Percentiles rank a stretch among this genome's conserved stretches.
Conservation (phyloP, 1,140 invertebrate species). For the Orius laevigatus region DNA sequence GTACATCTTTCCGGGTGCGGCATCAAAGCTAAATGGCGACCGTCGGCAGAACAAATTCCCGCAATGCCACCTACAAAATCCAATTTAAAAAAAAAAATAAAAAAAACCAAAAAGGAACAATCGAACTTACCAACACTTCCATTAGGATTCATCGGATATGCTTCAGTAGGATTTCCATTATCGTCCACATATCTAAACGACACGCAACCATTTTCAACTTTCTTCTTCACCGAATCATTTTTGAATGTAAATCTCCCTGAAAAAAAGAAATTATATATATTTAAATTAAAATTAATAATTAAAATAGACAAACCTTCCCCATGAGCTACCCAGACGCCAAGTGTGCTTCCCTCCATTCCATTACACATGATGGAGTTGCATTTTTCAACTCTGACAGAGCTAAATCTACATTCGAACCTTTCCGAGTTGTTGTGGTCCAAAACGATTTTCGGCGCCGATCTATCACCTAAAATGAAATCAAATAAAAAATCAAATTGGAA, state of each 20-base stretch:
- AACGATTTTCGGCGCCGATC: slow-evolving; percentile 43
- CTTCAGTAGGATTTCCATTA: slow-evolving; percentile 49
- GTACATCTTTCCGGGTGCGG: slow-evolving; percentile 90
- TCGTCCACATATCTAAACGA: slow-evolving; percentile 76
- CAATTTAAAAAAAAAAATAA: neutral
- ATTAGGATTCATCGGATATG: slow-evolving; percentile 89
- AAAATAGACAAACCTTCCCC: slow-evolving; percentile 72
- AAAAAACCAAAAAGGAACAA: neutral
- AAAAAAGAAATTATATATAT: slow-evolving; percentile 12
- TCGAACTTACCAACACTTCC: slow-evolving; percentile 48
- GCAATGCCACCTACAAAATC: slow-evolving; percentile 53
- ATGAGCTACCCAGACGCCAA: slow-evolving; percentile 95
- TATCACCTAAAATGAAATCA: slow-evolving; percentile 1
- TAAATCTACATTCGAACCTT: slow-evolving; percentile 83
- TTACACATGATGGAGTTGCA: slow-evolving; percentile 68
- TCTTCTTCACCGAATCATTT: slow-evolving; percentile 31
- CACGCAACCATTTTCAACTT: slow-evolving; percentile 46
- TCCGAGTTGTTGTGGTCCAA: slow-evolving; percentile 77
- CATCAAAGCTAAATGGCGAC: slow-evolving; percentile 92
- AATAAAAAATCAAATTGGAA: slow-evolving; percentile 2
- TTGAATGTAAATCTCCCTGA: slow-evolving; percentile 39
- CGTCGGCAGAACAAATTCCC: slow-evolving; percentile 72
- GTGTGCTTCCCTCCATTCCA: slow-evolving; percentile 64
- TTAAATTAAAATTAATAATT: neutral
- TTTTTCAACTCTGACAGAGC: slow-evolving; percentile 56